These are phyloP conservation scores for Myiozetetes cayanensis DNA, from an alignment of 2,113 vertebrate genomes.

Conservation along the genomic window DNA sequence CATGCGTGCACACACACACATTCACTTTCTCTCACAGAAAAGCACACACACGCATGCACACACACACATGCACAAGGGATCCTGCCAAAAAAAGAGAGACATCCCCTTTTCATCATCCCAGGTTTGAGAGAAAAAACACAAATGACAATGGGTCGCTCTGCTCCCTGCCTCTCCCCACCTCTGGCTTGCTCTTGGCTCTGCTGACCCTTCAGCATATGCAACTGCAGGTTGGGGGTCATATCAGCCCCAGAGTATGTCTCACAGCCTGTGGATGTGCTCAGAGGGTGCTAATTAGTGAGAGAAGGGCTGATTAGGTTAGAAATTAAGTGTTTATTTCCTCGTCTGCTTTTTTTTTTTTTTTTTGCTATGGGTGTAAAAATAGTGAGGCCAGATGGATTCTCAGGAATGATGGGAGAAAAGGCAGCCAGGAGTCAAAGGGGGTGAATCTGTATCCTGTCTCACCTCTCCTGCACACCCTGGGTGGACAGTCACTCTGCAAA, in stretches of 20 bases:
- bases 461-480: background rate
- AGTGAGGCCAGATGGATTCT: conserved; percentile 67
- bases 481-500: background rate
- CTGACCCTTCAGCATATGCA: conserved; percentile 54
- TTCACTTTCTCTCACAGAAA: background rate
- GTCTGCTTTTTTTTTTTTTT: background rate
- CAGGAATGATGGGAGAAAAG: conserved; percentile 38
- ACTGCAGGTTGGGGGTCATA: conserved; percentile 62
- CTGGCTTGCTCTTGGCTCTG: conserved; percentile 22
- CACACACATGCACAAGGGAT: background rate
- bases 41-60: background rate
- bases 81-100: background rate
- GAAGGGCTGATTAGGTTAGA: conserved; percentile 75
- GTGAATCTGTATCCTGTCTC: background rate
- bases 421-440: conserved; percentile 44
- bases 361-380: conserved; percentile 16
- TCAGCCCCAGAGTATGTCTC: conserved; percentile 51
- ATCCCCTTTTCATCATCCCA: background rate
- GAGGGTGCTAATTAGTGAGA: conserved; percentile 75
- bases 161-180: background rate
- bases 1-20: background rate
- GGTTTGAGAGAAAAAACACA: background rate
- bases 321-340: conserved; percentile 73
- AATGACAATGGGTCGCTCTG: background rate
- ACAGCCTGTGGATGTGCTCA: conserved; percentile 59